These are phyloP conservation scores for Meiosimyza decipiens DNA, from an alignment of 2,888 invertebrate genomes.

Conservation along the genomic window DNA sequence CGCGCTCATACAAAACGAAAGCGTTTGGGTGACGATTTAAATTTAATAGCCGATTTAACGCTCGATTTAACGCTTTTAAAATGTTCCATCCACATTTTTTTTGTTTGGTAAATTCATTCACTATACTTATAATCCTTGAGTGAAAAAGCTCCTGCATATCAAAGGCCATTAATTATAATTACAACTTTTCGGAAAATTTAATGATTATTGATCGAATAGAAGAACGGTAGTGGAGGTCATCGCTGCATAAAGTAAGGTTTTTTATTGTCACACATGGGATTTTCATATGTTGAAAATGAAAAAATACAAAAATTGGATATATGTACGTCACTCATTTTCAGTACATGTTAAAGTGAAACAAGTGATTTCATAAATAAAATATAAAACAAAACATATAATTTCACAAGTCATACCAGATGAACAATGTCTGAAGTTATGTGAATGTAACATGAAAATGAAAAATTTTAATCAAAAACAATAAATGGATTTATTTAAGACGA, in stretches of 20 bases:
- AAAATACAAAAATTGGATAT: neutral
- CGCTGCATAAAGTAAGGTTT: conserved; percentile 18
- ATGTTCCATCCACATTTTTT: neutral
- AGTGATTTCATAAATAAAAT: neutral
- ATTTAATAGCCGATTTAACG: no score
- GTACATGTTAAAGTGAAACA: neutral
- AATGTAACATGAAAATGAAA: no score
- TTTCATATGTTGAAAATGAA: conserved; percentile 23
- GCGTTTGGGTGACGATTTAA: no score
- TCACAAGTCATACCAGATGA: no score
- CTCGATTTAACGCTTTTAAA: neutral
- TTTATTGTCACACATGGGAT: conserved; percentile 9
- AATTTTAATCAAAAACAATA: no score
- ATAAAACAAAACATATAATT: neutral
- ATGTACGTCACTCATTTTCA: neutral
- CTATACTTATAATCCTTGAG: no score
- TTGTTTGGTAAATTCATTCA: no score
- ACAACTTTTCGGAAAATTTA: conserved; percentile 58
- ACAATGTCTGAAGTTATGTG: no score
- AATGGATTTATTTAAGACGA: no score
- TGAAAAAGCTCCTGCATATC: conserved; percentile 10
- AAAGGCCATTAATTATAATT: conserved; percentile 50
- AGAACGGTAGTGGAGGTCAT: conserved; percentile 44
- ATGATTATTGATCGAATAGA: conserved; percentile 61
- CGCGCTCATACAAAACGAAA: neutral